These are phyloP conservation scores for Caradrina kadenii DNA, from an alignment of 2,888 invertebrate species.

Conservation along the genomic window DNA sequence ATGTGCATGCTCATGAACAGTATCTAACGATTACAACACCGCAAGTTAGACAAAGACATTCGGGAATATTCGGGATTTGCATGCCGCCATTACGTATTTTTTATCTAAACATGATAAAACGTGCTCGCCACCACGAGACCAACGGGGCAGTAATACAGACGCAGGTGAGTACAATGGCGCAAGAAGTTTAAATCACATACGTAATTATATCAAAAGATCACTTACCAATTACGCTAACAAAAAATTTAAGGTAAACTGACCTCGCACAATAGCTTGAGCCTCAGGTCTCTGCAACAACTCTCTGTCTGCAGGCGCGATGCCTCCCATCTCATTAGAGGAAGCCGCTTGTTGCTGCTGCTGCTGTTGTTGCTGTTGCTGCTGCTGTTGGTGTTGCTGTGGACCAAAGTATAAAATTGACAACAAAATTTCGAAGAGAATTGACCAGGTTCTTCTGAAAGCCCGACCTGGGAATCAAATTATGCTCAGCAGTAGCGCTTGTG, in stretches of 20 bases:
- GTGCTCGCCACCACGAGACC: no score
- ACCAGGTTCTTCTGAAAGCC: no score
- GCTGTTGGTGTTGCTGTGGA: conserved; percentile 38
- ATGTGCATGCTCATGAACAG: no score
- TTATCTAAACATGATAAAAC: not conserved
- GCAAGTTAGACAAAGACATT: conserved; percentile 1
- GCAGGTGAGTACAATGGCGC: no score
- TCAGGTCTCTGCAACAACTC: conserved; percentile 94
- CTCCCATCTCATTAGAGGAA: conserved; percentile 72
- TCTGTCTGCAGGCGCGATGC: conserved; percentile 81
- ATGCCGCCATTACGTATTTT: not conserved
- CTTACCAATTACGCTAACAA: no score
- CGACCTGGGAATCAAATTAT: no score
- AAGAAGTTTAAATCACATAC: no score
- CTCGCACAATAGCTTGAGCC: conserved; percentile 94
- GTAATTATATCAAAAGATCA: no score
- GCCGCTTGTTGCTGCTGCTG: conserved; percentile 74
- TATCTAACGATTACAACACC: no score
- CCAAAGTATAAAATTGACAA: not conserved
- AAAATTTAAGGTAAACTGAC: conserved; percentile 74
- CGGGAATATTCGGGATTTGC: conserved; percentile 9
- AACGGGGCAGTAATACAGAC: no score
- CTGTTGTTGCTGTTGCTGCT: conserved; percentile 30
- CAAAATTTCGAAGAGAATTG: no score
- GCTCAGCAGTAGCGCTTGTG: no score